A percentile compares a stretch with the other conserved stretches of the same genome.
These are phyloP conservation scores for Tetheella fluctuosa DNA, from an alignment of 2,888 invertebrate genomes.

Conservation along the genomic window DNA sequence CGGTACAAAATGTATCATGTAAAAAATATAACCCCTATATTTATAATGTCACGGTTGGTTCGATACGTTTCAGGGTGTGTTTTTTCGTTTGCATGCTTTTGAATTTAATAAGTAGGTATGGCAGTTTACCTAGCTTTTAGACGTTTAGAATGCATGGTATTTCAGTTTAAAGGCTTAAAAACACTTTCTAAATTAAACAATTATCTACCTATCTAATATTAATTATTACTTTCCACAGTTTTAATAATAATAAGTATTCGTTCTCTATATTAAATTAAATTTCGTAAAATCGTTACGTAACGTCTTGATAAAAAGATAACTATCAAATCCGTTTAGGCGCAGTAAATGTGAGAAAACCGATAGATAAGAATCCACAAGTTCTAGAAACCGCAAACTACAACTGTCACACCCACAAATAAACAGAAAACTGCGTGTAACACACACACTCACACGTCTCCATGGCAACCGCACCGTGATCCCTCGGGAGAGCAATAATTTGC, in stretches of 20 bases:
- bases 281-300: background rate
- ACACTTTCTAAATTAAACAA: too few relatives aligned
- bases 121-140: background rate
- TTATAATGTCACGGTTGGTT: slow-evolving; percentile 11
- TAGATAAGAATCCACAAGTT: slow-evolving; percentile 69
- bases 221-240: too few relatives aligned
- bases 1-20: slow-evolving; percentile 9
- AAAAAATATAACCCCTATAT: slow-evolving; percentile 12
- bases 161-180: too few relatives aligned
- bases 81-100: background rate
- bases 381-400: slow-evolving; percentile 68
- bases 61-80: background rate
- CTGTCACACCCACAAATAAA: slow-evolving; percentile 54
- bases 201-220: too few relatives aligned
- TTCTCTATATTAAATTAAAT: too few relatives aligned
- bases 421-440: slow-evolving; percentile 53
- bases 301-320: slow-evolving; percentile 16
- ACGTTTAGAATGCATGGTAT: too few relatives aligned
- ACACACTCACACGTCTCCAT: slow-evolving; percentile 59
- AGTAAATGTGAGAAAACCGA: slow-evolving; percentile 53
- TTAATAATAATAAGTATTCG: too few relatives aligned
- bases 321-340: slow-evolving; percentile 44
- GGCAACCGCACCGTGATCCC: slow-evolving; percentile 63
- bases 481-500: slow-evolving; percentile 70
- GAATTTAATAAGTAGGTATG: background rate